Base-by-base conservation (phyloP, 2,797 vertebrate genomes). In the Triplophysa yarkandensis region DNA sequence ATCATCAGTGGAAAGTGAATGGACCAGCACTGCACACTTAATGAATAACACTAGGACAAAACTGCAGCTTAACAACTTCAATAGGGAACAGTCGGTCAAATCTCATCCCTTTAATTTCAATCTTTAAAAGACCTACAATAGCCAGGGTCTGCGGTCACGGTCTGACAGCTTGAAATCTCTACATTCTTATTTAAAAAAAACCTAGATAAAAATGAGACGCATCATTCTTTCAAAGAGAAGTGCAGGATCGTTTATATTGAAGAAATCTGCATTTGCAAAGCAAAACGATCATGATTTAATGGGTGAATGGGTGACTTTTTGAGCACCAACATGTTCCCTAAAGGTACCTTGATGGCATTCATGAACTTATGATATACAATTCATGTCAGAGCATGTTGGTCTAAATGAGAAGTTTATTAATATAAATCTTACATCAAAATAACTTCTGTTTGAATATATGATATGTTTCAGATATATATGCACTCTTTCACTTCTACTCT, bases 1-100 rank as follows among this genome's bases (percentile, higher is more conserved):
- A n/a, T 36, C 13, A 41, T 71, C 78, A 81, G 64, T 80, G 69
- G 80, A 55, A 19, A 78, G 58, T 25, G 78, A 54, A 75, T 65
- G 41, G 50, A 23, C 68, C 34, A 63, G 81, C 1, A 39, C 82
- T 77, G 62, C 16, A 78, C 65, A 76, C 68, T 82, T 86, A 72
- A 84, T 83, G 80, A 83, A 84, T 82, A 84, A 82, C 74, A 79
- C 75, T 79, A 74, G 60, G 44, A 70, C 55, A 69, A 64, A 70
- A 65, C 60, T 58, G 60, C 11, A 70, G 77, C 71, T 68, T 58
- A 65, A 50, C 48, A 39, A 52, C 50, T 70, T 55, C 50, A 74
- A 64, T 65, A 30, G 62, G 58, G 32, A 79, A 66, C 48, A 74
- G 71, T 21, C 52, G 69, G 61, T 74, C 52, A 74, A 74, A 79